A percentile compares a stretch with the other conserved stretches of the same genome.
phyloP scores from a whole-genome alignment of 2,797 vertebrate species.

The Parauchenoglanis punctatus region DNA sequence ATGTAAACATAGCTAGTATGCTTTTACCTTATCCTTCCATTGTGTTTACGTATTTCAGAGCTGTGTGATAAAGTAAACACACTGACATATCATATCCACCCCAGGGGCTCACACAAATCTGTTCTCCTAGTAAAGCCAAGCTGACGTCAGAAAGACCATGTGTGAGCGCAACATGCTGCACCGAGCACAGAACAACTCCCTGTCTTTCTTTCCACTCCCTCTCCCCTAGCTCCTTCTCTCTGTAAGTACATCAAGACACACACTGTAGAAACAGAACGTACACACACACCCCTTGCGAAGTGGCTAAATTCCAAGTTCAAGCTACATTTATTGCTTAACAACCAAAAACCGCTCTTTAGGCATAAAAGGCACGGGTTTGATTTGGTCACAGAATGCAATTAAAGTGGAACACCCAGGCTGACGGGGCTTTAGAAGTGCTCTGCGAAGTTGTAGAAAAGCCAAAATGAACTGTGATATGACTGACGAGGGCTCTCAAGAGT shows the following conservation, averaged over 20 bases:
- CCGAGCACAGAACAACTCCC: constrained; percentile 35
- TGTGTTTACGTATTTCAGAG: constrained; percentile 38
- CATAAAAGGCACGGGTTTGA: neutral
- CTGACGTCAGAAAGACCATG: constrained; percentile 67
- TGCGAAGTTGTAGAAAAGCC: neutral
- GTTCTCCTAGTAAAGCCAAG: constrained; percentile 67
- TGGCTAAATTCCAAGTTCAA: constrained; percentile 20
- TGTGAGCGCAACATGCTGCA: constrained; percentile 56
- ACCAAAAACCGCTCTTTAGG: neutral
- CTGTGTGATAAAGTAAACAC: constrained; percentile 64
- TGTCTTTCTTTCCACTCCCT: constrained; percentile 20
- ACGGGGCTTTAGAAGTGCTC: neutral
- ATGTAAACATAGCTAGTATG: too few species aligned
- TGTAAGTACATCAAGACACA: constrained; percentile 38
- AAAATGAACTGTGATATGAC: neutral
- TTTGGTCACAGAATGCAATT: neutral
- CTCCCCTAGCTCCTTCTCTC: neutral
- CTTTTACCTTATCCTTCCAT: neutral
- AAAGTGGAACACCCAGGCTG: neutral
- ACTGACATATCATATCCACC: constrained; percentile 69
- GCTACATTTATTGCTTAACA: constrained; percentile 24
- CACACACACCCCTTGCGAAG: constrained; percentile 18
- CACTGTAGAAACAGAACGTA: constrained; percentile 38
- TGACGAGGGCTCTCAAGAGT: neutral
- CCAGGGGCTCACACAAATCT: constrained; percentile 66